These are phyloP conservation scores for Riparia riparia DNA, from an alignment of 2,113 vertebrate species.

Conservation along the genomic window DNA sequence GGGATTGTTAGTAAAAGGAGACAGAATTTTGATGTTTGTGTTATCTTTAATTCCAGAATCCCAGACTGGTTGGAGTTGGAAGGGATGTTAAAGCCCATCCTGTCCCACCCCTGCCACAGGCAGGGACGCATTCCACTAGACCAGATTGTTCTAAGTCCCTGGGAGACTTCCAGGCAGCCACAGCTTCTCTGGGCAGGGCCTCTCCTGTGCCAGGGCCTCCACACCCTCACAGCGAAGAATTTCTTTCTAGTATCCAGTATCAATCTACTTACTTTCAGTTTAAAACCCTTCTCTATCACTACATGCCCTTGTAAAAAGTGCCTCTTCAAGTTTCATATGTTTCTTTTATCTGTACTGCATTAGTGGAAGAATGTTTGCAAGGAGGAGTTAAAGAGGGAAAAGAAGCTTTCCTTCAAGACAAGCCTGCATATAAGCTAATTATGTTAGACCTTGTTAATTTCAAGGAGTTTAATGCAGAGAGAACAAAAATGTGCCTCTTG, in stretches of 20 bases:
- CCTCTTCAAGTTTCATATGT: not conserved
- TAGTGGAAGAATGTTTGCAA: not conserved
- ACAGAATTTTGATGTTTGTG: not conserved
- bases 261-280: not conserved
- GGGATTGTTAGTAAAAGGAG: not conserved
- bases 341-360: not conserved
- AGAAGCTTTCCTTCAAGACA: not conserved
- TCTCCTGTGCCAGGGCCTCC: not conserved
- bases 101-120: not conserved
- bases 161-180: not conserved
- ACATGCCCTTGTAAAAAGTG: not conserved
- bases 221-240: not conserved
- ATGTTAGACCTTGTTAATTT: not conserved
- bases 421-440: not conserved
- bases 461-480: not conserved
- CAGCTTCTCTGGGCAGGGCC: not conserved
- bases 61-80: not conserved
- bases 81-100: not conserved
- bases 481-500: accelerated
- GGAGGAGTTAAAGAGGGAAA: not conserved
- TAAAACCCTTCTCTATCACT: not conserved
- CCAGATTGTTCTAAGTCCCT: not conserved
- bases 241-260: not conserved
- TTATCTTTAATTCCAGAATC: not conserved
- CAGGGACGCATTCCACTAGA: not conserved